Evolutionary conservation across 2,888 invertebrate genomes (phyloP).

Genomic region (Lingula anatina): DNA sequence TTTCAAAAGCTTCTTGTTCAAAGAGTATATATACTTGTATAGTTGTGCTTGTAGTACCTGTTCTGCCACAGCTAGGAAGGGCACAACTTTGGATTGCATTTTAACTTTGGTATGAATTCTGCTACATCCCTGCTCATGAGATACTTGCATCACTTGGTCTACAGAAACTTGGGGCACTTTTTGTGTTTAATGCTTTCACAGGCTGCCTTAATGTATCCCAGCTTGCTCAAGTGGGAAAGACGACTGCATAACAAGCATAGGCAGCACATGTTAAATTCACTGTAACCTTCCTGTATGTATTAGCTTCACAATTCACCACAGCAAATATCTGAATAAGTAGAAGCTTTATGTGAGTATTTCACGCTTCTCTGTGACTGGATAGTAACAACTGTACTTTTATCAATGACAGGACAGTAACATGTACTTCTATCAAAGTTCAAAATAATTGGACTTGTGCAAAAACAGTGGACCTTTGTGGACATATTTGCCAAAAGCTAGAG

Average conservation of each 20-base stretch:
- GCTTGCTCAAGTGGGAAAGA: slow-evolving; percentile 6
- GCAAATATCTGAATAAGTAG: too few relatives aligned
- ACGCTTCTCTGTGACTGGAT: too few relatives aligned
- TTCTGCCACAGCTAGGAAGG: neutral
- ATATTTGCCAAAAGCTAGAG: too few relatives aligned
- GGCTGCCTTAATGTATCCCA: slow-evolving; percentile 14
- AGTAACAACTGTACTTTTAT: too few relatives aligned
- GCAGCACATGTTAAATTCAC: neutral
- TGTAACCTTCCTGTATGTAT: too few relatives aligned
- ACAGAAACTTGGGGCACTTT: slow-evolving; percentile 6
- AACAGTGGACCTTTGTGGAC: too few relatives aligned
- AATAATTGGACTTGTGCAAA: too few relatives aligned
- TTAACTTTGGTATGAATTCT: slow-evolving; percentile 10
- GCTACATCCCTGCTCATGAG: slow-evolving; percentile 13
- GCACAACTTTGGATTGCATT: slow-evolving; percentile 12
- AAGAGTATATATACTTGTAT: slow-evolving; percentile 13
- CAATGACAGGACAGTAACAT: too few relatives aligned
- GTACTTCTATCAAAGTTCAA: too few relatives aligned
- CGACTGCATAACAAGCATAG: slow-evolving; percentile 7
- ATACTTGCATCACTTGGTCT: slow-evolving; percentile 8
- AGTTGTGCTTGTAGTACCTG: slow-evolving; percentile 11
- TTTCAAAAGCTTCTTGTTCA: slow-evolving; percentile 4
- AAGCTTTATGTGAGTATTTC: too few relatives aligned
- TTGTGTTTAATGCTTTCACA: slow-evolving; percentile 14
- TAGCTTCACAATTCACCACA: too few relatives aligned